These are phyloP conservation scores for Popillia japonica DNA, from an alignment of 1,140 invertebrate species.

Conservation along the genomic window DNA sequence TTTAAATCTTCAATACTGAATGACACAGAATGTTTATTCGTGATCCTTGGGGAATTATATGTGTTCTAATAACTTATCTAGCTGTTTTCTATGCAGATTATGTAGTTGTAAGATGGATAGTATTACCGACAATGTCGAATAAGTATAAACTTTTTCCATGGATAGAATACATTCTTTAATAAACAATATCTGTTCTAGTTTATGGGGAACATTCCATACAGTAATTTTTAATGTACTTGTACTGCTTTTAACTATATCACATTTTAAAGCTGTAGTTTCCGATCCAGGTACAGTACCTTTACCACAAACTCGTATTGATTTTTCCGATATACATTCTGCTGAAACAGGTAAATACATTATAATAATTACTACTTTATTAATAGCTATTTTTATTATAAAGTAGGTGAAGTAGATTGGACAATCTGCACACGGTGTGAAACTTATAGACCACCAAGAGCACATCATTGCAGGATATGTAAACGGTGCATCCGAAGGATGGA, in stretches of 20 bases:
- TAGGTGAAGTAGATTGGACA: conserved; percentile 80
- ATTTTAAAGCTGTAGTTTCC: conserved; percentile 84
- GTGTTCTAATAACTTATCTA: conserved; percentile 83
- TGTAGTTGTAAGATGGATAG: conserved; percentile 86
- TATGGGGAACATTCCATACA: conserved; percentile 87
- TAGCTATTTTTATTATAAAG: conserved; percentile 43
- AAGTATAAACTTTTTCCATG: conserved; percentile 67
- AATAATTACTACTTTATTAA: background rate
- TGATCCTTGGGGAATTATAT: conserved; percentile 90
- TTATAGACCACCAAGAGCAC: conserved; percentile 83
- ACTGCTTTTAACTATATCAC: conserved; percentile 79
- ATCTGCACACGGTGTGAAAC: conserved; percentile 86
- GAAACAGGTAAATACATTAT: conserved; percentile 45
- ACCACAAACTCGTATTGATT: conserved; percentile 80
- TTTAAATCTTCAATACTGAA: too few relatives aligned
- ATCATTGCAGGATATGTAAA: conserved; percentile 90
- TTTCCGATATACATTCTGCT: conserved; percentile 71
- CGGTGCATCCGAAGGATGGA: conserved; percentile 89
- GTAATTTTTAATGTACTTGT: conserved; percentile 83
- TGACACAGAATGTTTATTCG: conserved; percentile 65
- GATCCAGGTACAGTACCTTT: conserved; percentile 90
- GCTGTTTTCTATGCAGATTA: conserved; percentile 91
- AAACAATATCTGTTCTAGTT: conserved; percentile 65
- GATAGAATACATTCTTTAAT: conserved; percentile 5
- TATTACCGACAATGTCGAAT: conserved; percentile 81